Base-by-base conservation (phyloP, 2,113 vertebrate genomes). In the Xyliphius kryptos region DNA sequence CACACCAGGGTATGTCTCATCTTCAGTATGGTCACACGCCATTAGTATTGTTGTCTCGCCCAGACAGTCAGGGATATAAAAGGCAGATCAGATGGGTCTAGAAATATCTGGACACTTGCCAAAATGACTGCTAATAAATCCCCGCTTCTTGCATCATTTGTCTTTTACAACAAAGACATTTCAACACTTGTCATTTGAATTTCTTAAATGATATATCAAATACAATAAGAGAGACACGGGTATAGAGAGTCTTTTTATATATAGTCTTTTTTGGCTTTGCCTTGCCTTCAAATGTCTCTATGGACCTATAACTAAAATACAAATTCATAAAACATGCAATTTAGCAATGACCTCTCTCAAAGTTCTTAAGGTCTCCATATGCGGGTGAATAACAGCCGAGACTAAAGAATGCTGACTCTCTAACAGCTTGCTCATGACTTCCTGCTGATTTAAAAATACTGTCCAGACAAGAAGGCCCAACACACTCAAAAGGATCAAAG, bases 371-470 rank as follows among this genome's bases (percentile, higher is more conserved):
- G 89, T 93, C 88, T 86, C 89, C 93, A 92, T 94, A 90, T 97
- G 91, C 85, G 91, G 86, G 87, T 82, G 90, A 89, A 89, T 87
- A 89, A 87, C 73, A 67, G 82, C 20, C 76, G 72, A 83, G 81
- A 84, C 87, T 86, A 82, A 88, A 88, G 88, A 90, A 88, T 88
- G 83, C 87, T 91, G 89, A 92, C 89, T 89, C 89, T 84, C 83
- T 12, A 91, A 88, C 85, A 86, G 91, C 87, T 87, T 91, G 83
- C 87, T 88, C 84, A 86, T 77, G 91, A 85, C 91, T 93, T 89
- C 94, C 92, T 95, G 95, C 95, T 97, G 94, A 82, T 97, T 88
- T 86, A 88, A 89, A 97, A 97, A 98, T 93, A 97, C 83, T 82
- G 82, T 85, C 89, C 91, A 93, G 93, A 93, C 91, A 89, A 90